These are phyloP conservation scores for Achatina immaculata DNA, from an alignment of 1,140 invertebrate species.

Conservation along the genomic window DNA sequence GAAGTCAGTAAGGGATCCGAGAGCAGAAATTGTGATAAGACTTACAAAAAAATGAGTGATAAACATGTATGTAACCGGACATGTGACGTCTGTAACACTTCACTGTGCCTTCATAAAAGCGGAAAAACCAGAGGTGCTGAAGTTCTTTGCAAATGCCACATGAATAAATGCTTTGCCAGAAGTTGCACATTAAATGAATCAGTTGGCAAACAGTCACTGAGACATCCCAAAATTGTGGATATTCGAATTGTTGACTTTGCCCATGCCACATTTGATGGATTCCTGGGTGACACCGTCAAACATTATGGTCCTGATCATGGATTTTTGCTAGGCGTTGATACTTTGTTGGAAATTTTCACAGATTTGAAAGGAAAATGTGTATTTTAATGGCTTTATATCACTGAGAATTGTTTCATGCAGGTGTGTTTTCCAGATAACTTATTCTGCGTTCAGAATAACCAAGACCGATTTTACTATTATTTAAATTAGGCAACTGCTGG, in stretches of 20 bases:
- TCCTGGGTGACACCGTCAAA: conserved; percentile 74
- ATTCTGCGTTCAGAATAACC: no score
- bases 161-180: no score
- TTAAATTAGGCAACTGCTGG: no score
- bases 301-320: conserved; percentile 93
- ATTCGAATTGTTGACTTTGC: conserved; percentile 96
- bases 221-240: background rate
- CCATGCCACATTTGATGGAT: conserved; percentile 77
- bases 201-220: background rate
- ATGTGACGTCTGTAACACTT: background rate
- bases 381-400: no score
- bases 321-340: conserved; percentile 90
- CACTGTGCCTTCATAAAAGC: background rate
- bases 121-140: background rate
- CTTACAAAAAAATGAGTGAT: background rate
- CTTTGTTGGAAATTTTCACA: conserved; percentile 62
- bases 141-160: background rate
- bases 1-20: background rate
- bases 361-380: no score
- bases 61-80: background rate
- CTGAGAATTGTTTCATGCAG: no score
- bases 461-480: no score
- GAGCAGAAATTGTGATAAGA: background rate
- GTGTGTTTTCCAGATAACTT: no score
- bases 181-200: background rate